Evolutionary conservation across 2,797 vertebrate genomes (phyloP).

Genomic region (Lagocephalus sceleratus): DNA sequence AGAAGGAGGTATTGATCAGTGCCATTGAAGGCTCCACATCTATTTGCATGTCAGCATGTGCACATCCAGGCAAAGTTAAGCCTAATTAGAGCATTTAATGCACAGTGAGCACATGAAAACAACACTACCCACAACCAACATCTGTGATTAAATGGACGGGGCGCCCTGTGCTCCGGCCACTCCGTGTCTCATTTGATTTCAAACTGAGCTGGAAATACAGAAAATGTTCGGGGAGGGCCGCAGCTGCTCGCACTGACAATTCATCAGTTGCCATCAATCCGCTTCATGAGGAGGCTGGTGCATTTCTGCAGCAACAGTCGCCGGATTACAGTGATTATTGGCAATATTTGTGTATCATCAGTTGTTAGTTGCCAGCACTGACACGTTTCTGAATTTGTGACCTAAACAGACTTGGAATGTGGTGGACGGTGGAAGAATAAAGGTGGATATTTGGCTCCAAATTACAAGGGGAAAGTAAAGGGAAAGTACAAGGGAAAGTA

Average conservation of each 20-base stretch:
- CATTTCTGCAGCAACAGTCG: too few species aligned
- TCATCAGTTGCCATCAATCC: conserved; percentile 42
- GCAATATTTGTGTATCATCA: too few species aligned
- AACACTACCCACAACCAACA: not conserved
- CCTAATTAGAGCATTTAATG: not conserved
- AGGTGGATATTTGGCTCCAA: too few species aligned
- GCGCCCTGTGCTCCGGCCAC: not conserved
- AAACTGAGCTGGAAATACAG: not conserved
- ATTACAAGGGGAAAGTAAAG: too few species aligned
- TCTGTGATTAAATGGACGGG: not conserved
- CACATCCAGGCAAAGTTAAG: not conserved
- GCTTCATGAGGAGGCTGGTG: conserved; percentile 30
- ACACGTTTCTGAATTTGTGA: too few species aligned
- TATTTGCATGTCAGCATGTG: conserved; percentile 21
- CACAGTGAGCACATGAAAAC: not conserved
- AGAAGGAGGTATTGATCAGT: conserved; percentile 36
- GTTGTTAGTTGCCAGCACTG: too few species aligned
- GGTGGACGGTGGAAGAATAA: too few species aligned
- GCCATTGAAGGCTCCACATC: conserved; percentile 16
- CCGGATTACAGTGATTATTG: too few species aligned
- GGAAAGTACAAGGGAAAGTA: too few species aligned
- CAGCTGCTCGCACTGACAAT: conserved; percentile 41
- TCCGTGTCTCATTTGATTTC: not conserved
- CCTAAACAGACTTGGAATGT: too few species aligned
- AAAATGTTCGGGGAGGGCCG: conserved; percentile 18